Evolutionary conservation across 2,888 invertebrate genomes (phyloP), one percentile per base, ranked within the genome.

Genomic region (Drosophila meridionalis): DNA sequence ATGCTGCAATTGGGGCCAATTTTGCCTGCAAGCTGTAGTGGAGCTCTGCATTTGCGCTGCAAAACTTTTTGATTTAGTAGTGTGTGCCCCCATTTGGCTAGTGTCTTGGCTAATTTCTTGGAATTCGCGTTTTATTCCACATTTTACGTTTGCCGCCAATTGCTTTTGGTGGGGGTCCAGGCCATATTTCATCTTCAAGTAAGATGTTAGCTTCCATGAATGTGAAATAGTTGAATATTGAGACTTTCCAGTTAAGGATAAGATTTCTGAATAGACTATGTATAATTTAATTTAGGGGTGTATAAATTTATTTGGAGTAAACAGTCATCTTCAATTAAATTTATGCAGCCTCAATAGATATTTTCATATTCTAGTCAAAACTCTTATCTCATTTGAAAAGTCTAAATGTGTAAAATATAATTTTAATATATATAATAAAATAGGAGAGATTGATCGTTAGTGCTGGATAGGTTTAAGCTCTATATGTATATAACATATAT

Each of bases 1-100:
- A 66, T 78, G 76, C 70, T 47, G 55, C 78, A 63, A 79, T 69
- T 76, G 76, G 62, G 57, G 40, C 42, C 80, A 72, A 69, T 76
- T 78, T 76, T 57, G 73, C 73, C 80, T 80, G 58, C 36, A 53
- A 76, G 77, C 76, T 36, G 4, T 14, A 55, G 34, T 14, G 36
- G 53, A 63, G 57, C 63, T 64, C 45, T 59, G 48, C 55, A 64
- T 61, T 53, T 62, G 36, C 60, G 74, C 60, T 34, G 40, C 62
- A 6, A 40, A 40, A 34, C 34, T 11, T 9, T 71, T 63, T 72
- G 75, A 78, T 78, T 78, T 76, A 62, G 55, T 69, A 60, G 50
- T 67, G 55, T 68, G 58, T 73, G 64, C 67, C 53, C 26, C 60
- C 62, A 59, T 67, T 78, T 66, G 60, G 63, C 42, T 72, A 58